Conservation (phyloP, 2,797 vertebrate genomes). For the Danio tinwini region DNA sequence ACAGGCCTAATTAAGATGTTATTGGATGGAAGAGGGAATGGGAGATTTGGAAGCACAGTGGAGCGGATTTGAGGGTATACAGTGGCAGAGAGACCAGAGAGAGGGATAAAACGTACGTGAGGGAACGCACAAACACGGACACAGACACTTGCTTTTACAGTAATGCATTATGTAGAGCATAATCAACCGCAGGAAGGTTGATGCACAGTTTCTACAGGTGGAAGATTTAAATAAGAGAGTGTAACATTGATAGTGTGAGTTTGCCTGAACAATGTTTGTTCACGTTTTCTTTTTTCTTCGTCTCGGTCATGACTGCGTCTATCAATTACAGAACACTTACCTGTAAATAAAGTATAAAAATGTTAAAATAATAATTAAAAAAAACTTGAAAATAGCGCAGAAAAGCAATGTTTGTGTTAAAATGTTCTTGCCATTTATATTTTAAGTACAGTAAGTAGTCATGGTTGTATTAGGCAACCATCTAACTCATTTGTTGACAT, state of each 20-base stretch:
- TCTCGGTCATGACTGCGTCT: background rate
- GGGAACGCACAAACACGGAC: conserved; percentile 10
- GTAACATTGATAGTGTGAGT: conserved; percentile 62
- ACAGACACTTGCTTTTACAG: conserved; percentile 22
- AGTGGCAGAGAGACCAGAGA: conserved; percentile 48
- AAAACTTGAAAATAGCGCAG: background rate
- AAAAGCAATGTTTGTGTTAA: background rate
- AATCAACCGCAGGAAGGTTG: conserved; percentile 80
- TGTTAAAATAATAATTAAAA: background rate
- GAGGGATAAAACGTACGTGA: conserved; percentile 53
- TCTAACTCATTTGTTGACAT: background rate
- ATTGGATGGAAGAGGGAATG: conserved; percentile 66
- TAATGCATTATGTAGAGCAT: conserved; percentile 69
- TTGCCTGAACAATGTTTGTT: conserved; percentile 28
- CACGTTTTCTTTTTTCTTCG: background rate
- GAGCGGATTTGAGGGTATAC: conserved; percentile 57
- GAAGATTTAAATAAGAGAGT: conserved; percentile 81
- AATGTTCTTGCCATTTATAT: background rate
- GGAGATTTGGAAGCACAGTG: conserved; percentile 49
- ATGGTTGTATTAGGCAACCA: background rate
- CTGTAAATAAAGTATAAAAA: background rate
- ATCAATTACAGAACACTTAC: background rate
- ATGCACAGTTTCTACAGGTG: conserved; percentile 76
- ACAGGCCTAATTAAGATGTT: conserved; percentile 76
- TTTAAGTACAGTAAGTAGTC: background rate